Evolutionary conservation across 2,113 vertebrate species (phyloP), one percentile per base, ranked within the genome.

Genomic region (Ctenodactylus gundi): DNA sequence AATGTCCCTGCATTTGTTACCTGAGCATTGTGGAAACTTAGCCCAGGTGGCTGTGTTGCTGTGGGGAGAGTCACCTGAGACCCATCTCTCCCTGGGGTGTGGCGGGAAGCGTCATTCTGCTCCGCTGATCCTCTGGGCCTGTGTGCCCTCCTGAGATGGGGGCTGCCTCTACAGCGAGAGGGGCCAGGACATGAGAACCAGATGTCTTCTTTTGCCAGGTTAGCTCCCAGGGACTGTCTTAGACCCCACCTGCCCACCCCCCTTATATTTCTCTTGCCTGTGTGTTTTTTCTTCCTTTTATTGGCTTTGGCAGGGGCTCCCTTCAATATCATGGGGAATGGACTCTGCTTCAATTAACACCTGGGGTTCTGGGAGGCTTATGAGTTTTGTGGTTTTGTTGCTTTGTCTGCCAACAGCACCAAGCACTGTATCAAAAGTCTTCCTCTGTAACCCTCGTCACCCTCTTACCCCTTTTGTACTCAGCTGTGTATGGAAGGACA

Each of bases 71-170:
- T 36, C 73, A 21, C 68, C 44, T 0, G 65, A 84, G n/a, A 25
- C 58, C 4, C 2, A 2, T 9, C 14, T 21, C 8, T 36, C 15
- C 51, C 41, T 3, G 21, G 25, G 70, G 41, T 0, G 0, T n/a
- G 82, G 13, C n/a, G 20, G 18, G 55, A 51, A 36, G 65, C 0
- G 0, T 85, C 67, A 6, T 77, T 80, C 70, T 21, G 21, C 49
- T 64, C 17, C 15, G 18, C 20, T 36, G 70, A 41, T 65, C 12
- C 39, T 14, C 23, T 13, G 67, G 53, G 64, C 70, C 36, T 27
- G 4, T 4, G 14, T 20, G 4, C 39, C 25, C 55, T 51, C 46
- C 34, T 0, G 27, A 51, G 51, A 20, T 27, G 49, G n/a, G 65
- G 11, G 9, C 9, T n/a, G 53, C 27, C 2, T 75, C 0, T 9